Base-by-base conservation (phyloP, 1,140 invertebrate genomes). In the Bombus huntii region DNA sequence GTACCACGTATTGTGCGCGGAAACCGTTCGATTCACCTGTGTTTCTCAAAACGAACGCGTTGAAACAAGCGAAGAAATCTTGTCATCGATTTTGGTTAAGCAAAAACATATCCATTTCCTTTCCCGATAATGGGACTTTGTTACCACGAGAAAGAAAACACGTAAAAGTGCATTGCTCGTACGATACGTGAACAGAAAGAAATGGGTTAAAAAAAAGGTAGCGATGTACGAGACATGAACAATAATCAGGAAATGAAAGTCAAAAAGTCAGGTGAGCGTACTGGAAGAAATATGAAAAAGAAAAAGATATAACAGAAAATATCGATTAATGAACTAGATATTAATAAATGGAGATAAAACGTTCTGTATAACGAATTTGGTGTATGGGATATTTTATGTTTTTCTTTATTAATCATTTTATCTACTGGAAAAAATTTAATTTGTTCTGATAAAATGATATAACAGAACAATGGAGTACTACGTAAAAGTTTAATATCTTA, bases 1-100 rank as follows among this genome's bases (percentile, higher is more conserved):
- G 47, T 59, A 75, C 47, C 18, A 18, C 6, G 28, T 37, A 34
- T 42, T 13, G 22, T 57, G 39, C 28, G 53, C 8, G 59, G 6
- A 57, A 62, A 39, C 39, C 15, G 68, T 57, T 44, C 70, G 28
- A 44, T 82, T 47, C 47, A 75, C 79, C 44, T 71, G 68, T 25
- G 53, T 22, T n/a, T 22, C 12, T 42, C 53, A 22, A 47, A 37
- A 73, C 66, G 22, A 78, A 65, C 18, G 34, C 6, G 75, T 13
- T 53, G 9, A 37, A 75, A 75, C 25, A 22, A 79, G 34, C n/a
- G n/a, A 12, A 5, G 47, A 6, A 34, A 6, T 25, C 28, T n/a
- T 42, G 22, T 22, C 39, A 6, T 42, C 18, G 44, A 47, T 18
- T 31, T 31, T 18, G 15, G 42, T 44, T 34, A n/a, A 42, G 18